Evolutionary conservation across 2,888 invertebrate species (phyloP), one percentile per base, ranked within the genome.

Genomic region (Orchestes rusci): DNA sequence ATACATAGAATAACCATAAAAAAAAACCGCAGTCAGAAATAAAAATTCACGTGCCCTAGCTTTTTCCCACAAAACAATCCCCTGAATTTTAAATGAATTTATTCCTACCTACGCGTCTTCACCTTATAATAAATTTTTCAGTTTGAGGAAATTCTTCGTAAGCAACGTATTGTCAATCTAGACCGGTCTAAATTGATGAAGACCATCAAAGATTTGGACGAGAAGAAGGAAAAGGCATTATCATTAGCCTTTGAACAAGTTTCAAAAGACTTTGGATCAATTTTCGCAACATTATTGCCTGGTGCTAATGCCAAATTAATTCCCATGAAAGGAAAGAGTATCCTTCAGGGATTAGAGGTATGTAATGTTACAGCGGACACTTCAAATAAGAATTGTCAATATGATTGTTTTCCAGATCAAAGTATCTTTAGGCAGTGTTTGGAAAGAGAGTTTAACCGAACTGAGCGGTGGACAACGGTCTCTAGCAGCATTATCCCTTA

Each of bases 401-500:
- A 23, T 19, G 8, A 19, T 49, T 35, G 3, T 30, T 51, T 64
- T 64, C 44, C 56, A 75, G 74, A 76, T 85, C 10, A 85, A 84
- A 67, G 90, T 99, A 4, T 90, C 88, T 1, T 90, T 99, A 70
- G 93, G 93, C 61, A 81, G 81, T 49, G 76, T 87, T 2, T 97
- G 95, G 94, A 99, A 99, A 69, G 96, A 97, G 52, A 91, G 91
- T 2, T 75, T 99, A 44, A 83, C 83, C 46, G 99, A 99, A 73
- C 74, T 99, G 55, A 95, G 95, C 49, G 99, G 99, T 48, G 99
- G 97, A 0, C 95, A 96, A 70, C 78, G 93, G 56, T 94, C 97
- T 5, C 75, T 99, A 48, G 95, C 97, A 32, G 97, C 99, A 2
- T 75, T 99, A 40, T 94, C 97, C 1, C 76, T 99, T 45, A 93